These are phyloP conservation scores for Syndactyla subalaris DNA, from an alignment of 2,797 vertebrate species.

Conservation along the genomic window DNA sequence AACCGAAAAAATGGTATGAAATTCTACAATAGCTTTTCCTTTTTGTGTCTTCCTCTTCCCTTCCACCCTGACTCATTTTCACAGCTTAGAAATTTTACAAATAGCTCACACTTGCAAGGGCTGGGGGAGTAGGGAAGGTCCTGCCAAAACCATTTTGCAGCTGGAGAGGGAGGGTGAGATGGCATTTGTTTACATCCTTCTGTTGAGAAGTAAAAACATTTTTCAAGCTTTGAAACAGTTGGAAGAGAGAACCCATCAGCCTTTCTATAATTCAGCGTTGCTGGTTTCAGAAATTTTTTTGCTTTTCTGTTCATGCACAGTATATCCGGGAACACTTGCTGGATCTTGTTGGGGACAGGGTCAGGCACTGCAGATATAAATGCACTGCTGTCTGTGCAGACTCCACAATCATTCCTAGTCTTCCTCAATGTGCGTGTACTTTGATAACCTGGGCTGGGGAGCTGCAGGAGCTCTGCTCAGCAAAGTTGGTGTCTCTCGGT, in stretches of 20 bases:
- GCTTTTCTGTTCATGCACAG: not conserved
- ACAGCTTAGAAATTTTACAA: slow-evolving; percentile 69
- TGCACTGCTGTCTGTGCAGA: not conserved
- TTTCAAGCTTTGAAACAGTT: slow-evolving; percentile 39
- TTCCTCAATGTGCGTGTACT: not conserved
- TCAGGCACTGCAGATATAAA: slow-evolving; percentile 13
- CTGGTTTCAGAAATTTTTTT: not conserved
- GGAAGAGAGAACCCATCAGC: not conserved
- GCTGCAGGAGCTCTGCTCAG: not conserved
- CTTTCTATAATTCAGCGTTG: slow-evolving; percentile 12
- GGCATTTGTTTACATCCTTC: slow-evolving; percentile 67
- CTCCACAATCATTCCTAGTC: not conserved
- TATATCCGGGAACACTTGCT: slow-evolving; percentile 5
- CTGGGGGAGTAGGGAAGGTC: slow-evolving; percentile 53
- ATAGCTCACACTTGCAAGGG: slow-evolving; percentile 62
- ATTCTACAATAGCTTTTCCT: slow-evolving; percentile 14
- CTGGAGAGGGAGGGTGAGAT: slow-evolving; percentile 56
- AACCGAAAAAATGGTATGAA: not conserved
- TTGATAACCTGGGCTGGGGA: not conserved
- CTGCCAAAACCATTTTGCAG: slow-evolving; percentile 65
- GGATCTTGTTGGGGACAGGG: not conserved
- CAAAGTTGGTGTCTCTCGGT: not conserved
- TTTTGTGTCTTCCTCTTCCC: slow-evolving; percentile 43
- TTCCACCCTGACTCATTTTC: slow-evolving; percentile 56
- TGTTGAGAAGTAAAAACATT: slow-evolving; percentile 47